Evolutionary conservation across 2,888 invertebrate genomes (phyloP).

Genomic region (Drosophila longiperda): DNA sequence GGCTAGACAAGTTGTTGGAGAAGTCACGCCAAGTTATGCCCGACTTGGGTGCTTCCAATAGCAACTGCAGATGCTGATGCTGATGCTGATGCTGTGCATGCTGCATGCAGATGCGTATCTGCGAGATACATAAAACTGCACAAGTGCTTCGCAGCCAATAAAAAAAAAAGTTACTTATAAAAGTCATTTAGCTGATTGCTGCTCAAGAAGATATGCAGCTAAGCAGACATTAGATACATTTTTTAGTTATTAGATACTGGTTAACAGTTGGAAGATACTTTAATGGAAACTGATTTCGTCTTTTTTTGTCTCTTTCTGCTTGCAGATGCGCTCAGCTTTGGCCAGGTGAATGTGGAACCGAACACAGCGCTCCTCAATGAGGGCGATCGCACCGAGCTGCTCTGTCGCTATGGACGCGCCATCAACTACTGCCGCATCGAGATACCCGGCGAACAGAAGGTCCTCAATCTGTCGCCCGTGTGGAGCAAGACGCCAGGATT

Average conservation of each 20-base stretch:
- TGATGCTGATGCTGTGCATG: constrained; percentile 1
- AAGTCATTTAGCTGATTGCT: constrained; percentile 52
- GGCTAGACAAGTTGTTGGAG: constrained; percentile 28
- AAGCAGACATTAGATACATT: constrained; percentile 11
- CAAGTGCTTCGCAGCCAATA: constrained; percentile 29
- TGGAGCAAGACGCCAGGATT: constrained; percentile 85
- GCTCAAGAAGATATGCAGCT: constrained; percentile 19
- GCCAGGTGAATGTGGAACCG: constrained; percentile 82
- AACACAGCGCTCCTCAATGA: constrained; percentile 82
- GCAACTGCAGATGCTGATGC: constrained; percentile 26
- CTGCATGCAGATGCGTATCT: constrained; percentile 53
- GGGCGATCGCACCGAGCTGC: constrained; percentile 82
- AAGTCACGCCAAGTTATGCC: constrained; percentile 3
- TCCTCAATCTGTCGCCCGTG: constrained; percentile 86
- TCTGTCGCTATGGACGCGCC: constrained; percentile 81
- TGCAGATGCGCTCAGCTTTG: constrained; percentile 80
- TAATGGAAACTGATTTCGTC: constrained; percentile 26
- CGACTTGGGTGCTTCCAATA: constrained; percentile 16
- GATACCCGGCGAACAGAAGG: constrained; percentile 85
- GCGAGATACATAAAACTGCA: constrained; percentile 43
- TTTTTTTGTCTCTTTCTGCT: constrained; percentile 24
- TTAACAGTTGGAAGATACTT: constrained; percentile 42
- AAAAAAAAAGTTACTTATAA: constrained; percentile 31
- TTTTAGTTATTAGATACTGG: constrained; percentile 44
- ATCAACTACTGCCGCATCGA: constrained; percentile 85